Percentiles rank a stretch among this genome's conserved stretches.
These are phyloP conservation scores for Sesia bembeciformis DNA, from an alignment of 2,888 invertebrate genomes.

Conservation along the genomic window DNA sequence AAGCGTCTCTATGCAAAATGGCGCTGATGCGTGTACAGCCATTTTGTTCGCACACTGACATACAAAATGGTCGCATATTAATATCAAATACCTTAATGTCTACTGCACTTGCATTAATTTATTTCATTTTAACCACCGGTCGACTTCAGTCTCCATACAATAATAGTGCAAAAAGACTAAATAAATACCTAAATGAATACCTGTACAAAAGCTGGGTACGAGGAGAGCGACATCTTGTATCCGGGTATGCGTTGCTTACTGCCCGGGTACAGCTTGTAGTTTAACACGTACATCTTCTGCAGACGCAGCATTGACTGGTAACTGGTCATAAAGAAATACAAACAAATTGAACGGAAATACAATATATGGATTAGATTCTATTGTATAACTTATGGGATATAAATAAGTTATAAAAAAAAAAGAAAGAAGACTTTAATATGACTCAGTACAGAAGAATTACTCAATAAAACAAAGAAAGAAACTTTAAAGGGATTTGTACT, in stretches of 20 bases:
- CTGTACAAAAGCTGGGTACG: slow-evolving; percentile 75
- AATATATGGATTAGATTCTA: not conserved
- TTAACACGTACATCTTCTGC: slow-evolving; percentile 79
- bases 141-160: too few species aligned
- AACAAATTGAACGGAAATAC: not conserved
- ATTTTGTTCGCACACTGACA: too few species aligned
- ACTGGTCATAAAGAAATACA: slow-evolving; percentile 23
- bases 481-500: too few species aligned
- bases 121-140: too few species aligned
- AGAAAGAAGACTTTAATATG: not conserved
- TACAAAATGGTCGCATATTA: too few species aligned
- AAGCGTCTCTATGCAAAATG: too few species aligned
- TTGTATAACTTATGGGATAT: not conserved
- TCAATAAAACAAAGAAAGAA: too few species aligned
- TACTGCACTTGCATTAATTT: too few species aligned
- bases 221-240: slow-evolving; percentile 74
- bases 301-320: slow-evolving; percentile 79
- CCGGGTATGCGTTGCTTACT: slow-evolving; percentile 60
- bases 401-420: not conserved
- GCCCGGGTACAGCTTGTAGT: slow-evolving; percentile 36
- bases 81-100: too few species aligned
- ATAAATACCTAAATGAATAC: slow-evolving; percentile 14
- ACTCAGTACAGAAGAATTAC: too few species aligned
- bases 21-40: too few species aligned
- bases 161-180: too few species aligned